phyloP scores from a whole-genome alignment of 2,113 vertebrate genomes.

The Brevimyrus niger region DNA sequence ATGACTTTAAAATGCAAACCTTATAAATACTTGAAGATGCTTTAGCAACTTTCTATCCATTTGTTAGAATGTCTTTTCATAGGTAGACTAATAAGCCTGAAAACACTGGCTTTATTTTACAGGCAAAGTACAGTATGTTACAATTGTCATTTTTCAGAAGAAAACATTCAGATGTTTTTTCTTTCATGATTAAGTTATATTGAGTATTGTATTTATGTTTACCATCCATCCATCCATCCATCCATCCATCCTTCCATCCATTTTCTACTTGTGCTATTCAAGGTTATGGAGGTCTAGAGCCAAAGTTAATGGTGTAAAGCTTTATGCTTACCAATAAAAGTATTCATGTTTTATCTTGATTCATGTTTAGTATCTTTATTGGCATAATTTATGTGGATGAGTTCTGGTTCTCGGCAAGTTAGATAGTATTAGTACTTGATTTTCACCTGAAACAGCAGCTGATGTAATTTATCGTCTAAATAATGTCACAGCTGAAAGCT shows the following conservation, averaged over 20 bases:
- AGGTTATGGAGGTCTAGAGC: background rate
- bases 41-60: background rate
- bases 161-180: background rate
- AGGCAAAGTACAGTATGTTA: background rate
- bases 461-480: background rate
- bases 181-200: background rate
- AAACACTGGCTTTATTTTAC: background rate
- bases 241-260: background rate
- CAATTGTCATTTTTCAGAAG: background rate
- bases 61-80: background rate
- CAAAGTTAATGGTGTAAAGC: background rate
- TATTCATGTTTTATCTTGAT: background rate
- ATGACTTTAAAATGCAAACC: background rate
- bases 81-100: background rate
- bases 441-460: background rate
- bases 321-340: background rate
- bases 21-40: background rate
- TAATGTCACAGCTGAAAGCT: background rate
- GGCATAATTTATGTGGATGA: background rate
- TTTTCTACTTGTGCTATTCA: background rate
- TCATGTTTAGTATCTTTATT: background rate
- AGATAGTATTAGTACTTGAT: background rate
- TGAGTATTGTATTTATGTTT: background rate
- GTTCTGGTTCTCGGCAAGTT: background rate
- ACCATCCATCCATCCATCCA: background rate